phyloP scores from a whole-genome alignment of 1,140 invertebrate genomes.

The Oppia nitens region DNA sequence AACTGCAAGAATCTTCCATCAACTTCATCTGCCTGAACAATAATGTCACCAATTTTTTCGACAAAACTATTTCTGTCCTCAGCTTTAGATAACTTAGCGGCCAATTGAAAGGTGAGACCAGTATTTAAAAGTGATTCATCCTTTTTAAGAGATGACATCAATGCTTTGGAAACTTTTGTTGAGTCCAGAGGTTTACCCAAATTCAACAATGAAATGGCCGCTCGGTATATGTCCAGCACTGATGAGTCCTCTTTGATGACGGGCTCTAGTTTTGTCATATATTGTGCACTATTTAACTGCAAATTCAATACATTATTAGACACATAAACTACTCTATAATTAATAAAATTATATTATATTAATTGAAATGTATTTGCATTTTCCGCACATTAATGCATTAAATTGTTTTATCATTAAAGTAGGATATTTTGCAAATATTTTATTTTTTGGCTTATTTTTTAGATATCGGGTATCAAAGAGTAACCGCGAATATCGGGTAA shows the following conservation, averaged over 20 bases:
- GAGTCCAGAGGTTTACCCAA: constrained; percentile 30
- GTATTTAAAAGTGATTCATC: constrained; percentile 36
- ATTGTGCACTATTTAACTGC: not conserved
- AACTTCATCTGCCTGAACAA: constrained; percentile 87
- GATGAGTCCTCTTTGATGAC: constrained; percentile 27
- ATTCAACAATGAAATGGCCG: constrained; percentile 29
- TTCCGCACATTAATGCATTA: not conserved
- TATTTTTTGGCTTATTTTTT: not conserved
- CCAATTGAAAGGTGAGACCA: constrained; percentile 49
- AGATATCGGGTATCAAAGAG: not conserved
- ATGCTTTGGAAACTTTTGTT: constrained; percentile 40
- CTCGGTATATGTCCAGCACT: constrained; percentile 28
- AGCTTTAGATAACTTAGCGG: constrained; percentile 40
- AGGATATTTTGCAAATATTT: not conserved
- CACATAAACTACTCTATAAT: too few relatives aligned
- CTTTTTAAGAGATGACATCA: constrained; percentile 50
- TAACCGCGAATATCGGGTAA: not conserved
- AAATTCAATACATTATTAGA: not conserved
- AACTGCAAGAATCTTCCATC: constrained; percentile 69
- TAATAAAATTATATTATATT: not conserved
- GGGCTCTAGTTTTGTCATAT: constrained; percentile 27
- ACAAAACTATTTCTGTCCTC: constrained; percentile 39
- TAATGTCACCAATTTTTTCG: constrained; percentile 67
- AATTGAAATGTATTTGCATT: not conserved
- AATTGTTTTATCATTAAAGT: not conserved